Evolutionary conservation across 2,113 vertebrate species (phyloP), one percentile per base, ranked within the genome.

Genomic region (Lota lota): DNA sequence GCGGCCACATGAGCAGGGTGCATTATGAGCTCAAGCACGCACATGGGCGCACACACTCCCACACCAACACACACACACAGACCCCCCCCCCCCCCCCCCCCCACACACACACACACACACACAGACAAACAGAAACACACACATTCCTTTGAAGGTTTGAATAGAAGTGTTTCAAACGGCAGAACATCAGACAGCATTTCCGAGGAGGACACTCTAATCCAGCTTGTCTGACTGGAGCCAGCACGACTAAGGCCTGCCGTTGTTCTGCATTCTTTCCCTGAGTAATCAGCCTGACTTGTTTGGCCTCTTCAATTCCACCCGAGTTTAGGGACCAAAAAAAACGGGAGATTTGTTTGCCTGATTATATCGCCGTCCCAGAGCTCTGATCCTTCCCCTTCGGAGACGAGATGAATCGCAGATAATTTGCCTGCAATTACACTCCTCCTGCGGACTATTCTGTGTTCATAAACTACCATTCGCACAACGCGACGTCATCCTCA

Each of bases 381-480:
- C 80, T 73, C 54, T 75, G 77, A 81, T 83, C 70, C 74, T 82
- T 75, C 80, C 80, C 77, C 40, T 47, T 80, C 36, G 75, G 82
- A 78, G 76, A 83, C 80, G 80, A 85, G 79, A 82, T 81, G 80
- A 85, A 87, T 88, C 83, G 72, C 76, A 70, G 73, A 79, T 76
- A 86, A 88, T 88, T 88, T 85, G 75, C 77, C 81, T 81, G 73
- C 83, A 81, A 86, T 88, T 88, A 87, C 68, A 75, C 76, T 69
- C 72, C 12, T 69, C 22, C 53, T 75, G 78, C 75, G 71, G 59
- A 64, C 77, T 69, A 69, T 72, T 78, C 66, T 80, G 69, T 76
- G 75, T 77, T 83, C 36, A 64, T 53, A 65, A 21, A 65, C 50
- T 65, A 22, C 5, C 19, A 4, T 65, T 51, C 15, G 20, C 64